A percentile compares a stretch with the other conserved stretches of the same genome.
Conservation (phyloP, 2,113 vertebrate species). For the Bos javanicus region DNA sequence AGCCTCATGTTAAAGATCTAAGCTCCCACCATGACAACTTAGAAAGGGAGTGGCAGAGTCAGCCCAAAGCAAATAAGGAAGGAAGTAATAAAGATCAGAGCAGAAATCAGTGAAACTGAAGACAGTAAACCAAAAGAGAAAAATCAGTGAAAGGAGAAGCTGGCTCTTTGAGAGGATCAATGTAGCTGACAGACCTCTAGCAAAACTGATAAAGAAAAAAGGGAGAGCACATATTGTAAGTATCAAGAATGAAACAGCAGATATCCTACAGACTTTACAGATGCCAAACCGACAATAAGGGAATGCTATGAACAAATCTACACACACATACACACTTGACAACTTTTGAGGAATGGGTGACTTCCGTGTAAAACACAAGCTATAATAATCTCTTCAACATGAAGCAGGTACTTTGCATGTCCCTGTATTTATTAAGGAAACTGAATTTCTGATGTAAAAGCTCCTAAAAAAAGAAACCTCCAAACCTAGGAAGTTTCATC, state of each 20-base stretch:
- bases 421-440: neutral
- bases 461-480: neutral
- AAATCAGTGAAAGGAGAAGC: neutral
- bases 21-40: neutral
- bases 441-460: neutral
- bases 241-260: neutral
- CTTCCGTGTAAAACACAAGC: neutral
- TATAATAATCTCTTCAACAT: neutral
- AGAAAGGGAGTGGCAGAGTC: neutral
- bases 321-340: neutral
- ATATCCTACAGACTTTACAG: neutral
- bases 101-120: neutral
- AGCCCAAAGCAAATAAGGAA: neutral
- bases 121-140: neutral
- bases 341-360: neutral
- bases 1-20: neutral
- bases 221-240: neutral
- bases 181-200: neutral
- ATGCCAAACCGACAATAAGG: neutral
- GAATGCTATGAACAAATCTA: neutral
- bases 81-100: neutral
- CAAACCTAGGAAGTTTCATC: neutral
- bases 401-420: neutral
- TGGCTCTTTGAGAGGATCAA: neutral
- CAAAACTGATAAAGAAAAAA: neutral